phyloP scores from a whole-genome alignment of 2,888 invertebrate genomes.

The Pheosia tremula region DNA sequence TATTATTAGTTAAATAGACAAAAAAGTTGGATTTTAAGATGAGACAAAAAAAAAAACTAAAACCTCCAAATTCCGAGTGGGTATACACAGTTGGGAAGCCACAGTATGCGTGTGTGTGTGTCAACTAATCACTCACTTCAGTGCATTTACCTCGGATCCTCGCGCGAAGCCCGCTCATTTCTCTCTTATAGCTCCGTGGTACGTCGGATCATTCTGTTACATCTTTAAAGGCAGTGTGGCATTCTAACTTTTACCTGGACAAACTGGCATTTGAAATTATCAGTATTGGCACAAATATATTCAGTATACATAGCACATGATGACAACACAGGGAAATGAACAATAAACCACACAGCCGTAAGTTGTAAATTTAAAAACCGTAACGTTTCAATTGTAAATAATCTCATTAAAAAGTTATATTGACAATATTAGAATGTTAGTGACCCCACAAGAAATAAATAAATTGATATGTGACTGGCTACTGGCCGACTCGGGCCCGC shows the following conservation, averaged over 20 bases:
- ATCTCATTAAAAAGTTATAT: conserved; percentile 46
- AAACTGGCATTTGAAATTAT: conserved; percentile 73
- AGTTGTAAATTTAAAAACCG: conserved; percentile 26
- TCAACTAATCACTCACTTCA: conserved; percentile 65
- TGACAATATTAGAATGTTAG: conserved; percentile 53
- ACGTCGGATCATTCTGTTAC: conserved; percentile 66
- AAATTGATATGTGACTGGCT: conserved; percentile 34
- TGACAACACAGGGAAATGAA: conserved; percentile 33
- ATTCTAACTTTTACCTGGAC: conserved; percentile 78
- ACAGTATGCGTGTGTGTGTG: conserved; percentile 29
- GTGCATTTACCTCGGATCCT: conserved; percentile 79
- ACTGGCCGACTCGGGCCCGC: conserved; percentile 24
- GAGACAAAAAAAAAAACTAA: conserved; percentile 22
- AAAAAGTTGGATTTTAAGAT: conserved; percentile 18
- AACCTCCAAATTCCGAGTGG: conserved; percentile 35
- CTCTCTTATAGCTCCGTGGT: conserved; percentile 65
- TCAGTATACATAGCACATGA: conserved; percentile 35
- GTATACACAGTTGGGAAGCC: conserved; percentile 44
- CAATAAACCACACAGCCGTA: conserved; percentile 72
- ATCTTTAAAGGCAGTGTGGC: conserved; percentile 78
- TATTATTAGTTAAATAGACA: neutral
- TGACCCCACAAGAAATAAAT: conserved; percentile 71
- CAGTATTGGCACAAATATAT: conserved; percentile 63
- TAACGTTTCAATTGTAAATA: conserved; percentile 38
- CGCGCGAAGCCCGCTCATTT: conserved; percentile 59